These are phyloP conservation scores for Ianthella basta DNA, from an alignment of 37 sponge, comb jelly and placozoan genomes.

Conservation along the genomic window DNA sequence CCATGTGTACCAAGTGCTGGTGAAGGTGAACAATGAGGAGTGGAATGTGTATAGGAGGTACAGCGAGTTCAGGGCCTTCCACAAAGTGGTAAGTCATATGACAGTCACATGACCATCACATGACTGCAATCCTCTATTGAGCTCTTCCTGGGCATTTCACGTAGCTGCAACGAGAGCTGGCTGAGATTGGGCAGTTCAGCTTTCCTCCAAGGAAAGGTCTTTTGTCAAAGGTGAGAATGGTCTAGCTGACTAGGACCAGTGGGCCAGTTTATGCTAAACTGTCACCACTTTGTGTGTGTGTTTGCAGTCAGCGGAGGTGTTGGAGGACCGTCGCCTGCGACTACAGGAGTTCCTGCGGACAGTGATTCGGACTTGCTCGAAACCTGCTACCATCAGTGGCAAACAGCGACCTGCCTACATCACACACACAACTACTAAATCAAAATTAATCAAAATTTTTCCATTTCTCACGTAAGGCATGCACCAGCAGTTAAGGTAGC, in stretches of 20 bases:
- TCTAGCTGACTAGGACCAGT: not conserved
- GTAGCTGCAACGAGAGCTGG: conserved; percentile 34
- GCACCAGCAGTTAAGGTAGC: too few relatives aligned
- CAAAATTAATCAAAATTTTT: conserved; percentile 58
- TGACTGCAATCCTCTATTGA: too few relatives aligned
- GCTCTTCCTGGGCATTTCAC: too few relatives aligned
- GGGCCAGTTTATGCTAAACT: not conserved
- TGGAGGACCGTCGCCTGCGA: conserved; percentile 67
- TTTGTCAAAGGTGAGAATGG: conserved; percentile 62
- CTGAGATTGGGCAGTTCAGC: conserved; percentile 53
- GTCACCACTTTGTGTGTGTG: not conserved
- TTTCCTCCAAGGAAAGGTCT: conserved; percentile 92
- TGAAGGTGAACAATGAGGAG: conserved; percentile 77
- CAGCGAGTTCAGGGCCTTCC: conserved; percentile 90
- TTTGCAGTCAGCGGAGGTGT: conserved; percentile 67
- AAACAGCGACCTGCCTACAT: conserved; percentile 35
- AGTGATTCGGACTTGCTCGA: conserved; percentile 56
- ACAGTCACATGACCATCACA: too few relatives aligned
- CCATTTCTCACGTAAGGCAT: conserved; percentile 78
- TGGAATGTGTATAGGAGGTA: conserved; percentile 97
- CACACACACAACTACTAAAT: conserved; percentile 50
- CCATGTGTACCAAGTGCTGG: conserved; percentile 88
- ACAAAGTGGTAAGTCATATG: conserved; percentile 57
- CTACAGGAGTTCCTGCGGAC: conserved; percentile 79
- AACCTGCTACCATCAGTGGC: not conserved